Percentiles rank a stretch among this genome's conserved stretches.
These are phyloP conservation scores for Sinhomidia bicolor DNA, from an alignment of 2,888 invertebrate species.

Conservation along the genomic window DNA sequence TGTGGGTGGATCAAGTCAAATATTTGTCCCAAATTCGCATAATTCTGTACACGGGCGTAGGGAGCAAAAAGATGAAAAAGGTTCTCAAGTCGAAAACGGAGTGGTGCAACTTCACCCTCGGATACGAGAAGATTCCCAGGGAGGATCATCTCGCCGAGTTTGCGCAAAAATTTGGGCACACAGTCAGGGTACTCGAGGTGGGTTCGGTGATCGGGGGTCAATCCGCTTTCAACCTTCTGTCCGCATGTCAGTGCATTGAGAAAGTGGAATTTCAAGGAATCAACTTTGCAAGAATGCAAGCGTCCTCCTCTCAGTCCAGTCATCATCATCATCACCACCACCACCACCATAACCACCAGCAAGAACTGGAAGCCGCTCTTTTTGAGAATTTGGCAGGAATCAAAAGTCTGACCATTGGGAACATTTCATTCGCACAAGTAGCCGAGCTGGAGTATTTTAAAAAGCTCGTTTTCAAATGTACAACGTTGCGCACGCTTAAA, in stretches of 20 bases:
- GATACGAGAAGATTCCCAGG: constrained; percentile 64
- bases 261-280: constrained; percentile 57
- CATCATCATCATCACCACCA: too few species aligned
- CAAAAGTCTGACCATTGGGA: constrained; percentile 67
- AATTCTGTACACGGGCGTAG: constrained; percentile 61
- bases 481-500: constrained; percentile 37
- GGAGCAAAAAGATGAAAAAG: constrained; percentile 68
- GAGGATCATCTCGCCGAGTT: constrained; percentile 59
- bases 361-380: background rate
- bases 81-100: constrained; percentile 66
- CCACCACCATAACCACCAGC: background rate
- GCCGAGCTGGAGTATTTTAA: constrained; percentile 63
- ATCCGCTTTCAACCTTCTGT: constrained; percentile 43
- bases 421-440: constrained; percentile 53
- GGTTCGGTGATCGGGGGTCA: constrained; percentile 63
- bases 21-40: constrained; percentile 60
- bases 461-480: constrained; percentile 53
- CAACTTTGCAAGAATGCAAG: constrained; percentile 60
- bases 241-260: constrained; percentile 45
- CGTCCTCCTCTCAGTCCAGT: background rate
- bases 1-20: constrained; percentile 69
- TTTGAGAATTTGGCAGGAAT: constrained; percentile 34
- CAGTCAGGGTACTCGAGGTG: constrained; percentile 56
- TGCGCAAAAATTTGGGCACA: constrained; percentile 51
- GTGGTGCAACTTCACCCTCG: constrained; percentile 68